Evolutionary conservation across 2,113 vertebrate genomes (phyloP).

Genomic region (Dromiciops gliroides): DNA sequence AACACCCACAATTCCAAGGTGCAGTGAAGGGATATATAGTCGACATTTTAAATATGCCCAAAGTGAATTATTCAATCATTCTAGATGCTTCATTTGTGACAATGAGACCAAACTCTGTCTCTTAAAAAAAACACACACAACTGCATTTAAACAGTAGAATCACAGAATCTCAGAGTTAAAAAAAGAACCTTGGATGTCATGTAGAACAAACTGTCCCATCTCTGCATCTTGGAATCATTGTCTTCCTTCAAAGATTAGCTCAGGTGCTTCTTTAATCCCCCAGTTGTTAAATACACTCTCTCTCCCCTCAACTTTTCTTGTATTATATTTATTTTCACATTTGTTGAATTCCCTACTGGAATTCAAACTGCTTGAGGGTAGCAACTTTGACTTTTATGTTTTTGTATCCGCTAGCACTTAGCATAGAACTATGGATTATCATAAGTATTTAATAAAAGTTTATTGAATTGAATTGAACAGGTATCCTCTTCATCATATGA

Average conservation of each 20-base stretch:
- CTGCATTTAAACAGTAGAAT: neutral
- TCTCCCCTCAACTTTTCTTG: no score
- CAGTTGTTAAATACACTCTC: no score
- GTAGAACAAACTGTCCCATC: neutral
- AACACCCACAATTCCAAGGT: neutral
- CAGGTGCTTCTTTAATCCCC: no score
- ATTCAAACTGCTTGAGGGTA: neutral
- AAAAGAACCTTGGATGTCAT: neutral
- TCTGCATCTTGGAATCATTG: neutral
- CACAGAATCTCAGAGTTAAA: neutral
- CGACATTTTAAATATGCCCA: neutral
- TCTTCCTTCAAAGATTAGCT: neutral
- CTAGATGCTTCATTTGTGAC: slow-evolving; percentile 3
- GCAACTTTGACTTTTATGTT: neutral
- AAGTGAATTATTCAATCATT: slow-evolving; percentile 31
- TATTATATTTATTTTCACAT: no score
- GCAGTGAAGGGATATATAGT: neutral
- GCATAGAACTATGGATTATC: neutral
- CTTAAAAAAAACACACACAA: slow-evolving; percentile 18
- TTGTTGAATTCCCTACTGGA: neutral
- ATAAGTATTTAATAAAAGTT: neutral
- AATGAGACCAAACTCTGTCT: neutral
- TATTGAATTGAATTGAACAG: neutral
- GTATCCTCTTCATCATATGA: neutral
- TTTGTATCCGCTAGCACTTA: neutral